These are phyloP conservation scores for Podiceps cristatus DNA, from an alignment of 2,113 vertebrate species.

Conservation along the genomic window DNA sequence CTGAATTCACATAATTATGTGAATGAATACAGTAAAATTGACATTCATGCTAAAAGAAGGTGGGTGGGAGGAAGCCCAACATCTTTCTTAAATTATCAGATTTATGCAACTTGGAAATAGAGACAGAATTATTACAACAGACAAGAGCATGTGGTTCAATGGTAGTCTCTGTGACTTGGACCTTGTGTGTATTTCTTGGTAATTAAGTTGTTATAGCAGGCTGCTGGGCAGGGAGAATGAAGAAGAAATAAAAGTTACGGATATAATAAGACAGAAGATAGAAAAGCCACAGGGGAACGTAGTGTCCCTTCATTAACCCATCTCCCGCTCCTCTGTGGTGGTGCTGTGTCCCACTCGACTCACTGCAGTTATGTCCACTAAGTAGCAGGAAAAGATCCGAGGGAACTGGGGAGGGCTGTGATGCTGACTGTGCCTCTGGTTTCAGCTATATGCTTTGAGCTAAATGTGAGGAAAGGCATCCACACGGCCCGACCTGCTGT, in stretches of 20 bases:
- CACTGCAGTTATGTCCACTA: neutral
- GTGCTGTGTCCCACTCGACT: neutral
- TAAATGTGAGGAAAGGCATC: neutral
- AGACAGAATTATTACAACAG: neutral
- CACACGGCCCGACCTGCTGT: too few relatives aligned
- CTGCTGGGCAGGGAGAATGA: neutral
- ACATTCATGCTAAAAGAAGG: neutral
- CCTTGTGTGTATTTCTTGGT: neutral
- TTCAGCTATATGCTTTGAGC: neutral
- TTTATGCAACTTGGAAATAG: neutral
- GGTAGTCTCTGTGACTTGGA: neutral
- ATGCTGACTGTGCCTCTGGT: too few relatives aligned
- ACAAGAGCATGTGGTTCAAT: neutral
- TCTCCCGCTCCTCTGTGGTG: neutral
- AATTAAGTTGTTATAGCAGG: neutral
- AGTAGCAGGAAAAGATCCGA: neutral
- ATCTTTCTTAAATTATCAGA: neutral
- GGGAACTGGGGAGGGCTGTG: neutral
- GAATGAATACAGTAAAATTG: neutral
- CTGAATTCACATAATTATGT: neutral
- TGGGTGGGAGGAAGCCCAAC: neutral
- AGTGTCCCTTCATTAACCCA: neutral
- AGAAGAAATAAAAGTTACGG: neutral
- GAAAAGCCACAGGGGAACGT: neutral
- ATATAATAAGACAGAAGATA: neutral